Evolutionary conservation across 2,797 vertebrate species (phyloP).

Genomic region (Darevskia mixta): DNA sequence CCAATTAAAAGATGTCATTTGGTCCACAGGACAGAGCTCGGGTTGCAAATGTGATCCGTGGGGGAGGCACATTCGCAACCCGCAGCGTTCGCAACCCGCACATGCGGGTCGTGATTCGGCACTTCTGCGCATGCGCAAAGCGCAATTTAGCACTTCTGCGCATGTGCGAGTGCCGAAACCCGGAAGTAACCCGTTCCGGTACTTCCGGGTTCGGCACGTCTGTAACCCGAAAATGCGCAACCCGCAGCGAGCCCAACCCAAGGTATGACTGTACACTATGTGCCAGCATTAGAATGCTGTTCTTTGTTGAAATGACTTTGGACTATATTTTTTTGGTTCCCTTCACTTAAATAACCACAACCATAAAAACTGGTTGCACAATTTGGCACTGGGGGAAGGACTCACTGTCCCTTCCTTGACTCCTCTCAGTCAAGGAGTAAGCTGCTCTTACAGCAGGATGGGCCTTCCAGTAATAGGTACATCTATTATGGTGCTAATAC

Average conservation of each 20-base stretch:
- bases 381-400: neutral
- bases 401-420: neutral
- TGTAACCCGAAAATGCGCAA: no score
- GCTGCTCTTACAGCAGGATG: neutral
- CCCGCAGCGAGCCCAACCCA: no score
- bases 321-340: neutral
- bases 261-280: neutral
- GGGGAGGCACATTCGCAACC: no score
- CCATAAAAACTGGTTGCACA: neutral
- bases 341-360: neutral
- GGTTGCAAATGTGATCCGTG: no score
- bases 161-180: no score
- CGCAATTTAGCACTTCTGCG: no score
- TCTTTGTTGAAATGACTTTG: neutral
- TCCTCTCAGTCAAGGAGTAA: neutral
- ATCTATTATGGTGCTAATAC: neutral
- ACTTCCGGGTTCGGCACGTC: no score
- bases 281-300: neutral
- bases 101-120: no score
- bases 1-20: neutral
- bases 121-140: no score
- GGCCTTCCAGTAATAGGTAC: neutral
- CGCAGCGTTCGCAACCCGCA: no score
- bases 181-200: no score
- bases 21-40: neutral